Conservation (phyloP, 2,113 vertebrate species). For the Neolamprologus tretocephalus region DNA sequence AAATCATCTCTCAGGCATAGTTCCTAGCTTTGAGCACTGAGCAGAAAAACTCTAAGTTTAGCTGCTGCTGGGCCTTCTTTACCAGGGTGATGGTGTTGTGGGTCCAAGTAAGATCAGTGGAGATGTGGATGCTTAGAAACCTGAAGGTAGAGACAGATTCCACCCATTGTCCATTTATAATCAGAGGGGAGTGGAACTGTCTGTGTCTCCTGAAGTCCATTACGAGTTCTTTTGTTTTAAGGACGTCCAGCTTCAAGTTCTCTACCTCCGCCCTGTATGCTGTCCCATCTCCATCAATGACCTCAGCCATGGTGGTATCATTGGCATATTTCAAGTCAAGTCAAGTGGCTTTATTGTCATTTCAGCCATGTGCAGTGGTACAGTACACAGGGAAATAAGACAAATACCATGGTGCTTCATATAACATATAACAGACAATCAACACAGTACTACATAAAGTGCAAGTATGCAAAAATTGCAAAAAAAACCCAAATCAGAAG, state of each 20-base stretch:
- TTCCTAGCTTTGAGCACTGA: background rate
- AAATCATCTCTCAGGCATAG: background rate
- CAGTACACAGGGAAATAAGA: background rate
- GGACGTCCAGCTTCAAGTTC: background rate
- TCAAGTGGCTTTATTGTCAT: background rate
- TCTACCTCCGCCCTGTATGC: background rate
- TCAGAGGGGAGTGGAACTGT: background rate
- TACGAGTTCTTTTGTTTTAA: background rate
- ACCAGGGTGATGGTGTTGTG: background rate
- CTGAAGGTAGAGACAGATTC: background rate
- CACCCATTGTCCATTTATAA: background rate
- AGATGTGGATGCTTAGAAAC: background rate
- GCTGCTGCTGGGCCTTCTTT: background rate
- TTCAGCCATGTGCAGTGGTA: background rate
- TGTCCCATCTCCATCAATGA: background rate
- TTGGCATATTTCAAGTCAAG: background rate
- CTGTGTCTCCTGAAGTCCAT: background rate
- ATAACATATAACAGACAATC: background rate
- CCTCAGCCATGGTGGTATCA: background rate
- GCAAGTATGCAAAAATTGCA: background rate
- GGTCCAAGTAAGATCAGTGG: background rate
- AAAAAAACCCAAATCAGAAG: fast-evolving
- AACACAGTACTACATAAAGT: background rate
- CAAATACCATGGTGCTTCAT: background rate
- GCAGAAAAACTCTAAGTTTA: background rate